phyloP scores from a whole-genome alignment of 2,113 vertebrate species.

The Amphiprion ocellaris region DNA sequence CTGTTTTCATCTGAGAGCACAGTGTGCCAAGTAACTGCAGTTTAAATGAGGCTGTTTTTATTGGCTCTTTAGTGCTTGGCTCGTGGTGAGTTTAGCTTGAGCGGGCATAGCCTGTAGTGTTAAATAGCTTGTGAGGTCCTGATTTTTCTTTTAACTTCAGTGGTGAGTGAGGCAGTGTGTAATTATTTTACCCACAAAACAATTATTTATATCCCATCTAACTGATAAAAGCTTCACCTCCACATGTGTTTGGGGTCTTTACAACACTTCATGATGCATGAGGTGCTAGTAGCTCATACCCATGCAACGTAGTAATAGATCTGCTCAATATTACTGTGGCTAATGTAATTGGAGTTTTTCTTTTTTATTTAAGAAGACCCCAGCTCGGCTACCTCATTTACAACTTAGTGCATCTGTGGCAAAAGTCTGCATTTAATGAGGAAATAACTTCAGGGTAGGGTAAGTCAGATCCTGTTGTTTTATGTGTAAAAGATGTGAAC shows the following conservation, averaged over 20 bases:
- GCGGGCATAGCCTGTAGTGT: slow-evolving; percentile 59
- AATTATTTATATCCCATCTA: slow-evolving; percentile 65
- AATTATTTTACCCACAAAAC: slow-evolving; percentile 63
- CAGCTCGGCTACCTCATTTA: slow-evolving; percentile 34
- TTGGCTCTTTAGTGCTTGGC: slow-evolving; percentile 69
- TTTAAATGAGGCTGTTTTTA: slow-evolving; percentile 70
- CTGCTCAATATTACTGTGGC: slow-evolving; percentile 34
- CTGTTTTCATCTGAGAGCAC: slow-evolving; percentile 50
- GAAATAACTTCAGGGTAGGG: slow-evolving; percentile 41
- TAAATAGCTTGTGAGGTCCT: slow-evolving; percentile 67
- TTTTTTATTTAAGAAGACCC: slow-evolving; percentile 22
- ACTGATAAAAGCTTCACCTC: slow-evolving; percentile 62
- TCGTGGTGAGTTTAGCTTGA: slow-evolving; percentile 55
- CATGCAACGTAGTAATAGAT: slow-evolving; percentile 12
- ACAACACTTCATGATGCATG: slow-evolving; percentile 43
- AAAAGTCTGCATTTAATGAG: slow-evolving; percentile 50
- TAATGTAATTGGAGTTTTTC: slow-evolving; percentile 31
- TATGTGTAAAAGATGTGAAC: slow-evolving; percentile 45
- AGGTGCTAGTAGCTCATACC: slow-evolving; percentile 32
- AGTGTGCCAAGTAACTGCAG: slow-evolving; percentile 52
- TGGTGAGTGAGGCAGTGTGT: slow-evolving; percentile 40
- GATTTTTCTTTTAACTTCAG: slow-evolving; percentile 56
- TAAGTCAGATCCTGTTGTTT: slow-evolving; percentile 32
- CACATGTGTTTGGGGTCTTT: slow-evolving; percentile 53
- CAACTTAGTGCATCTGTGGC: slow-evolving; percentile 34